Evolutionary conservation across 2,797 vertebrate species (phyloP).

Genomic region (Saxicola maurus): DNA sequence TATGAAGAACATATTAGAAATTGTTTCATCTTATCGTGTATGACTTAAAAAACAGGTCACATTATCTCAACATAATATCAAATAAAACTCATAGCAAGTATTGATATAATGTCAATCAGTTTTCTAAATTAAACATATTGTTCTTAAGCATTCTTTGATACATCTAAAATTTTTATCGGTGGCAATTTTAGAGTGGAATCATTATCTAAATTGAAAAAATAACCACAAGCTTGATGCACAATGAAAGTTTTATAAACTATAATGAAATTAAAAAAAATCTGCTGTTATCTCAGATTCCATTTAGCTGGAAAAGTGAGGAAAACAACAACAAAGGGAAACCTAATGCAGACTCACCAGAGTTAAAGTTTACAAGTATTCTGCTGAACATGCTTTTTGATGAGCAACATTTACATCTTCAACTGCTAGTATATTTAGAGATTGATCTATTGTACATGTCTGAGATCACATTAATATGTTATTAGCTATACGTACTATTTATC

Average conservation of each 20-base stretch:
- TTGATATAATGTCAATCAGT: background rate
- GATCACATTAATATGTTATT: background rate
- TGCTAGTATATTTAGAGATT: background rate
- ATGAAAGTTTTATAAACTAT: background rate
- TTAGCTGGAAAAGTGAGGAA: background rate
- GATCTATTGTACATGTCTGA: background rate
- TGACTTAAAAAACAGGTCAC: background rate
- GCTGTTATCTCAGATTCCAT: background rate
- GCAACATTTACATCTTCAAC: background rate
- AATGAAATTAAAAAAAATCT: background rate
- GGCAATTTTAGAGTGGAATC: background rate
- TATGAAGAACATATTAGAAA: background rate
- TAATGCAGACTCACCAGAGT: background rate
- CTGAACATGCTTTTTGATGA: background rate
- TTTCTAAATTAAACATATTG: background rate
- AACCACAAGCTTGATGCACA: background rate
- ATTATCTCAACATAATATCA: background rate
- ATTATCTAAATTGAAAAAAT: slow-evolving; percentile 10
- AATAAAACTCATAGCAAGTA: background rate
- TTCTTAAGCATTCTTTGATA: background rate
- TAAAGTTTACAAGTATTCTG: background rate
- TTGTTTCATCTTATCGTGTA: background rate
- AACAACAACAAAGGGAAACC: background rate
- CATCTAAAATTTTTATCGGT: background rate
- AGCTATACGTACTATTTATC: background rate